Evolutionary conservation across 2,888 invertebrate species (phyloP).

Genomic region (Cryptus armator): DNA sequence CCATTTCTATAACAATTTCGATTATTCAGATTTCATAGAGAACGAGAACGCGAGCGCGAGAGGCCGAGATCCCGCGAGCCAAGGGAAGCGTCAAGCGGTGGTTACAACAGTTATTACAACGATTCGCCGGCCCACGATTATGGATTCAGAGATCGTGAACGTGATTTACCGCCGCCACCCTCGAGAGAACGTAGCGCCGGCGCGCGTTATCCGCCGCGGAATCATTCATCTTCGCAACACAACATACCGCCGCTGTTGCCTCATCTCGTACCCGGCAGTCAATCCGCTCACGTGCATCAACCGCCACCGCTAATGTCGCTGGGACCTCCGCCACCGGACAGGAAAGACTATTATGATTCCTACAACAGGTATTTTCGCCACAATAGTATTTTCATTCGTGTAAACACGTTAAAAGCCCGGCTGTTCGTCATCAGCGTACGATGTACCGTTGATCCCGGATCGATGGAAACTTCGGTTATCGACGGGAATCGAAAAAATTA

Average conservation of each 20-base stretch:
- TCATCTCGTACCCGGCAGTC: constrained; percentile 74
- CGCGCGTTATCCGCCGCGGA: constrained; percentile 80
- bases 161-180: constrained; percentile 77
- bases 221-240: constrained; percentile 80
- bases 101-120: constrained; percentile 81
- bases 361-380: constrained; percentile 85
- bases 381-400: constrained; percentile 84
- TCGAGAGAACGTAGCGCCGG: constrained; percentile 69
- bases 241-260: constrained; percentile 80
- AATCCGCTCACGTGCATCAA: constrained; percentile 72
- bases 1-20: constrained; percentile 11
- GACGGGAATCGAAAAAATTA: background rate
- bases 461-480: constrained; percentile 27
- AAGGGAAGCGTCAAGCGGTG: constrained; percentile 75
- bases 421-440: constrained; percentile 66
- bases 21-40: constrained; percentile 81
- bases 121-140: constrained; percentile 82
- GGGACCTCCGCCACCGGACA: constrained; percentile 82
- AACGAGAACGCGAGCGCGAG: constrained; percentile 82
- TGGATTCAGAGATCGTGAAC: constrained; percentile 81
- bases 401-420: constrained; percentile 70
- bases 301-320: constrained; percentile 82
- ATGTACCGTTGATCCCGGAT: constrained; percentile 68
- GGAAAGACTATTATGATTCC: constrained; percentile 86
- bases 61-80: constrained; percentile 81